Evolutionary conservation across 2,888 invertebrate species (phyloP), one percentile per base, ranked within the genome.

Genomic region (Peribatodes rhomboidaria): DNA sequence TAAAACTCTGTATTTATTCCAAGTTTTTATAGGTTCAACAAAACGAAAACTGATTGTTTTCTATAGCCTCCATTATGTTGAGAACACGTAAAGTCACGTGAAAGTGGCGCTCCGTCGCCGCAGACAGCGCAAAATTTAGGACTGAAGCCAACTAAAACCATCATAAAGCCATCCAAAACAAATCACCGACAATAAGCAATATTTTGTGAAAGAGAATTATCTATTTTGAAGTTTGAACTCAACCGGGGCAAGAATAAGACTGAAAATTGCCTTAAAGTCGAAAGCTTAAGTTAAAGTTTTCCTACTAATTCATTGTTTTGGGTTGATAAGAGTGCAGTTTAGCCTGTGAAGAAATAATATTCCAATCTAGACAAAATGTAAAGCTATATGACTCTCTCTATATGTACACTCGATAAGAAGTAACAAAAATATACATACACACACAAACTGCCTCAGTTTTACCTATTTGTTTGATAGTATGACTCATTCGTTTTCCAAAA

Each of bases 121-220:
- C 65, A 65, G 60, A 57, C 65, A 55, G 39, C 49, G 39, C 31
- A 33, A 65, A 57, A 65, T 55, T 33, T 60, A 46, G 46, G 14
- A 20, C 18, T 22, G 22, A 35, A 13, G 16, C 52, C 33, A 55
- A 50, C 57, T 61, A 49, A 47, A 63, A 47, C 50, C 52, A 64
- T 57, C 56, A 67, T 60, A 67, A 67, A 63, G 56, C 47, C 44
- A 67, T 62, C 41, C 50, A 35, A 59, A 62, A 62, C 59, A 49
- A 62, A 44, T 53, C 53, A 49, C 46, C 39, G 35, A 47, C 37
- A 61, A 35, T 52, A 57, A 52, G 20, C 33, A 44, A 57, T 20
- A 16, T 11, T 44, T 6, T 31, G 10, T 7, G 14, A 20, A 31
- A 35, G 3, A 20, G 7, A 20, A 18, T 2, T 31, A 58, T n/a